Evolutionary conservation across 2,113 vertebrate genomes (phyloP).

Genomic region (Oostethus manadensis): DNA sequence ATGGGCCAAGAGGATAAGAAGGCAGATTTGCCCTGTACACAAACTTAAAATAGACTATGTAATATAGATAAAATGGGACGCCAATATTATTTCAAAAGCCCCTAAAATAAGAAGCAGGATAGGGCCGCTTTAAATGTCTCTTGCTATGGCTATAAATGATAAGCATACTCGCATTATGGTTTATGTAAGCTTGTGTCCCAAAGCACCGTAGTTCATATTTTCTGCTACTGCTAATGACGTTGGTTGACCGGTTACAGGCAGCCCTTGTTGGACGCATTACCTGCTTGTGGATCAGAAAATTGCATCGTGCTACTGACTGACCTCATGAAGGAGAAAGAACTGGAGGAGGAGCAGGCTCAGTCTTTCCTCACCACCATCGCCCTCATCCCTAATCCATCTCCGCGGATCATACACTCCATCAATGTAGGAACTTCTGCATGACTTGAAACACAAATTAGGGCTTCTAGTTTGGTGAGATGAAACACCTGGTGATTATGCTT

Average conservation of each 20-base stretch:
- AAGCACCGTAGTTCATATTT: neutral
- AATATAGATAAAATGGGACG: no score
- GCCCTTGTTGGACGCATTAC: conserved; percentile 75
- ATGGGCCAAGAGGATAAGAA: no score
- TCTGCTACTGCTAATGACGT: conserved; percentile 4
- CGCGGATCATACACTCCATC: conserved; percentile 68
- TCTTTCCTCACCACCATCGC: conserved; percentile 74
- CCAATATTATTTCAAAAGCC: no score
- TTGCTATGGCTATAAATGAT: no score
- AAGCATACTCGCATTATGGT: no score
- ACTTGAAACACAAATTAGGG: neutral
- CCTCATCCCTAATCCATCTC: conserved; percentile 75
- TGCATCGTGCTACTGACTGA: conserved; percentile 76
- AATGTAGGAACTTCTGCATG: conserved; percentile 65
- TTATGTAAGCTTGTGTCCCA: no score
- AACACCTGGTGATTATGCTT: neutral
- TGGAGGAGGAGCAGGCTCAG: conserved; percentile 67
- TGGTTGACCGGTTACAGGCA: conserved; percentile 67
- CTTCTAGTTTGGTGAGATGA: neutral
- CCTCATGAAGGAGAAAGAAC: conserved; percentile 67
- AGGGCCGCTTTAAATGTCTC: no score
- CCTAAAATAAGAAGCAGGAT: no score
- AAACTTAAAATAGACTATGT: no score
- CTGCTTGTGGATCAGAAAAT: conserved; percentile 77
- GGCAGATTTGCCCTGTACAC: no score